Evolutionary conservation across 2,888 invertebrate genomes (phyloP).

Genomic region (Apotomis capreana): DNA sequence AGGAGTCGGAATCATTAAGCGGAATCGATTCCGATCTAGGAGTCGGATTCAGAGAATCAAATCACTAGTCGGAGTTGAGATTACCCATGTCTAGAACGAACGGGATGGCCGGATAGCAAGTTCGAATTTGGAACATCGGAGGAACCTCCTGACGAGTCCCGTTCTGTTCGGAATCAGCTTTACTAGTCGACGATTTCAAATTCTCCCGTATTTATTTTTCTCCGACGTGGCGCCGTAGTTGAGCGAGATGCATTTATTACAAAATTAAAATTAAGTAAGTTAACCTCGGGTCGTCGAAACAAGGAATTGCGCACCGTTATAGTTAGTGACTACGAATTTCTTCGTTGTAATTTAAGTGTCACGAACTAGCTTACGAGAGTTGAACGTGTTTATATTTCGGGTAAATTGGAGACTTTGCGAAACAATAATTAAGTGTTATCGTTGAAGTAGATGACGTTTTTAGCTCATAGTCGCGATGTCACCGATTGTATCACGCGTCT

Average conservation of each 20-base stretch:
- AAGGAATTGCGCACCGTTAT: conserved; percentile 76
- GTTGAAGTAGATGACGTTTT: conserved; percentile 73
- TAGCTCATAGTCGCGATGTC: conserved; percentile 61
- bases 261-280: conserved; percentile 44
- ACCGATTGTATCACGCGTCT: conserved; percentile 11
- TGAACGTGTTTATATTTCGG: conserved; percentile 61
- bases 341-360: conserved; percentile 57
- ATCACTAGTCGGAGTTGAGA: no score
- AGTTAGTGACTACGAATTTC: conserved; percentile 75
- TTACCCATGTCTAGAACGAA: no score
- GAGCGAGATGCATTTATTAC: conserved; percentile 42
- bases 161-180: conserved; percentile 26
- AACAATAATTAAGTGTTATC: conserved; percentile 66
- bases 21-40: no score
- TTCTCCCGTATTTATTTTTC: conserved; percentile 34
- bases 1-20: no score
- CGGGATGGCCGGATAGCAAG: no score
- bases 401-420: conserved; percentile 66
- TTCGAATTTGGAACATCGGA: no score
- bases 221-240: conserved; percentile 46
- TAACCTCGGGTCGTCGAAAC: conserved; percentile 62
- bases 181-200: conserved; percentile 37
- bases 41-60: no score
- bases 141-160: background rate
- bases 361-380: conserved; percentile 58